Evolutionary conservation across 2,797 vertebrate species (phyloP).

Genomic region (Bovichtus diacanthus): DNA sequence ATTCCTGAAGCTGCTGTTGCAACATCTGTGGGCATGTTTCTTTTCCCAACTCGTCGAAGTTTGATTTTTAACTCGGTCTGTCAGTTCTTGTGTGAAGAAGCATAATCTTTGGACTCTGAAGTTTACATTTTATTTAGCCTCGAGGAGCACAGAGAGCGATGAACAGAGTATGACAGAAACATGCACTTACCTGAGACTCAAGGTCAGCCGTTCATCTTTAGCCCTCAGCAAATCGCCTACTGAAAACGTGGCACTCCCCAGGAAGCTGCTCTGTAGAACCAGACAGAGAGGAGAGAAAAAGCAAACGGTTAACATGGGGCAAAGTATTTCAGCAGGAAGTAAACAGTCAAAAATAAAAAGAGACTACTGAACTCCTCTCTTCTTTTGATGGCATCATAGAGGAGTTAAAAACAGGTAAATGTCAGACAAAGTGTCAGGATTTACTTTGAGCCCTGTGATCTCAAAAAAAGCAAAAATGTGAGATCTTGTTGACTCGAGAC

Average conservation of each 20-base stretch:
- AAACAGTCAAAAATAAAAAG: neutral
- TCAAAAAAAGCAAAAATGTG: slow-evolving; percentile 14
- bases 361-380: neutral
- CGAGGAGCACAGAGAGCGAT: slow-evolving; percentile 11
- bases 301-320: neutral
- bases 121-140: slow-evolving; percentile 26
- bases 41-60: slow-evolving; percentile 27
- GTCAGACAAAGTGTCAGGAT: slow-evolving; percentile 8
- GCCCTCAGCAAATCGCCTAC: slow-evolving; percentile 92
- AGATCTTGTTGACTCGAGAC: slow-evolving; percentile 12
- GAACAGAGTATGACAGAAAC: slow-evolving; percentile 30
- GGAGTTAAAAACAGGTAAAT: neutral
- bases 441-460: slow-evolving; percentile 11
- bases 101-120: slow-evolving; percentile 38
- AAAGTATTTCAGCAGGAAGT: neutral
- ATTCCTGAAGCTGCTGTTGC: slow-evolving; percentile 33
- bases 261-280: slow-evolving; percentile 89
- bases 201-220: slow-evolving; percentile 91
- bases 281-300: slow-evolving; percentile 28
- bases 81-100: slow-evolving; percentile 42
- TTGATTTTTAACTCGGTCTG: slow-evolving; percentile 41
- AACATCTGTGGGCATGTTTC: slow-evolving; percentile 38
- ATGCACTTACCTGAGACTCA: slow-evolving; percentile 91
- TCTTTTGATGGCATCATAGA: neutral
- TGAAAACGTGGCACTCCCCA: slow-evolving; percentile 93